Base-by-base conservation (phyloP, 2,113 vertebrate genomes). In the Prolemur simus region DNA sequence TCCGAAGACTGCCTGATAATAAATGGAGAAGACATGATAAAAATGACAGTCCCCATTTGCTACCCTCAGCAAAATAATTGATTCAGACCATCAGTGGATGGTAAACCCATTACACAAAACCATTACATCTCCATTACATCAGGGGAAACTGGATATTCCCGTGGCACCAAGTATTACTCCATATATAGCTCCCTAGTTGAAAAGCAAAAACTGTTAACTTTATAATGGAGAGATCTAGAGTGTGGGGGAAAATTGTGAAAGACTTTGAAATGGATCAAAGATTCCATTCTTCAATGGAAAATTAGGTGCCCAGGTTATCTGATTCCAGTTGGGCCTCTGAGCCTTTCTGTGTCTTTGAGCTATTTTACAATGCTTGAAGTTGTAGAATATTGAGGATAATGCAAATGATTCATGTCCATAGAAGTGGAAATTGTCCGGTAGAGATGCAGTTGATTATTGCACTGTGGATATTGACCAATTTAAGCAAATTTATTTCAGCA, bases 21-120 rank as follows among this genome's bases (percentile, higher is more conserved):
- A 87, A 89, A 77, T 52, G 39, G 60, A 97, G 47, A 82, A 71
- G 13, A 89, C 73, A 78, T 87, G 10, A 86, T 92, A 89, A 80
- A 86, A 86, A 60, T 91, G 82, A 77, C 14, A 86, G 82, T 82
- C 78, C 69, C 29, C 37, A 78, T 92, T 95, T 96, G 56, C 66
- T 95, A 84, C 27, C 42, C 2, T 95, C 47, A 49, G 60, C 89
- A 42, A 94, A 92, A 82, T 69, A 77, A 92, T 15, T 71, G 20
- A 87, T 71, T 92, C 21, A 92, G 29, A 78, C 49, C 39, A 89
- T 73, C 34, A 77, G 29, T 45, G 20, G 6, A 86, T 56, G 47
- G 39, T 91, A 88, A 91, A 91, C 58, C 29, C 34, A n/a, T 45
- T 94, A 52, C 1, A 78, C 8, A 45, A 74, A 93, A 47, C 4